Conservation (phyloP, 2,888 invertebrate species). For the Cheilosia urbana region DNA sequence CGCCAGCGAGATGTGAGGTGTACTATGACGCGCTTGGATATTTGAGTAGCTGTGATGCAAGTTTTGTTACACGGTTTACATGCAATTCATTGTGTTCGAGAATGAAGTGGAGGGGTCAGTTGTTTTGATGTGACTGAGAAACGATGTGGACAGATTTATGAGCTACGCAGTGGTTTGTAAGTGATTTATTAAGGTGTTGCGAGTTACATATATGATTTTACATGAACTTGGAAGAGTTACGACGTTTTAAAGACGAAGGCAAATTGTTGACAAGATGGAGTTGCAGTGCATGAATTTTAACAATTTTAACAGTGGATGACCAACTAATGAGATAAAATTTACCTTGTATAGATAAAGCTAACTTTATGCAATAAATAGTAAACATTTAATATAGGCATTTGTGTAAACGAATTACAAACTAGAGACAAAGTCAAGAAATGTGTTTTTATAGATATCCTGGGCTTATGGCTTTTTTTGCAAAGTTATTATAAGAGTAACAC, state of each 20-base stretch:
- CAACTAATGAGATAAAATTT: neutral
- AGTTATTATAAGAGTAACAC: too few relatives aligned
- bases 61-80: constrained; percentile 14
- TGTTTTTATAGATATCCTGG: too few relatives aligned
- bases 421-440: too few relatives aligned
- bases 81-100: constrained; percentile 22
- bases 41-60: constrained; percentile 45
- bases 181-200: constrained; percentile 39
- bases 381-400: neutral
- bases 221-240: constrained; percentile 20
- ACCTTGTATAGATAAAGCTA: too few relatives aligned
- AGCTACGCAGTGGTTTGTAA: constrained; percentile 1
- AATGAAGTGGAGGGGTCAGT: constrained; percentile 2
- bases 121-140: neutral
- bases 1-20: constrained; percentile 37
- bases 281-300: neutral
- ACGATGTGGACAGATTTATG: constrained; percentile 1
- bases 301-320: neutral
- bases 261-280: neutral
- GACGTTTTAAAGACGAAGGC: neutral
- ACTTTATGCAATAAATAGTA: too few relatives aligned
- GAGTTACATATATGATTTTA: constrained; percentile 10
- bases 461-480: too few relatives aligned
- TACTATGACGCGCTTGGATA: constrained; percentile 15
- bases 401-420: too few relatives aligned